A percentile compares a stretch with the other conserved stretches of the same genome.
phyloP scores from a whole-genome alignment of 2,888 invertebrate species.

The Rhagonycha lutea region DNA sequence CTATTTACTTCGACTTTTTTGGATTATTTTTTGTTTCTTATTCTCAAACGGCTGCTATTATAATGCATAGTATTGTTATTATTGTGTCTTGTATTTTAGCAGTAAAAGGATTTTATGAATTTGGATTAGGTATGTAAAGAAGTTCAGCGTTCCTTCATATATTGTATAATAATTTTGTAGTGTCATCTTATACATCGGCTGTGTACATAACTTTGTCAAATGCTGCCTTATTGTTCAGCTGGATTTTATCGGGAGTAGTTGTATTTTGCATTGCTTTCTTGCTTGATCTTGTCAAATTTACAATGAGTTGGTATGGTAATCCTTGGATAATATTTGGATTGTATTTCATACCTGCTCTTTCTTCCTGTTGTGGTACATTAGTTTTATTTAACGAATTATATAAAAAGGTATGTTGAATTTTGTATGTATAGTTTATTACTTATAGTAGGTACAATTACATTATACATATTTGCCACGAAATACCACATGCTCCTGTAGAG shows the following conservation, averaged over 20 bases:
- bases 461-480: too few species aligned
- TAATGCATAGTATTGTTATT: constrained; percentile 32
- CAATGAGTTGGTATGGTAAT: constrained; percentile 65
- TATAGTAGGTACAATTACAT: too few species aligned
- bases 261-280: constrained; percentile 48
- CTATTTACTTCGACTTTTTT: constrained; percentile 76
- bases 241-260: constrained; percentile 41
- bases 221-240: constrained; percentile 39
- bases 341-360: constrained; percentile 53
- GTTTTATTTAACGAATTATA: constrained; percentile 40
- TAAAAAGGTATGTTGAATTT: constrained; percentile 19
- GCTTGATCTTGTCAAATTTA: constrained; percentile 52
- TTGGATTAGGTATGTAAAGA: constrained; percentile 29
- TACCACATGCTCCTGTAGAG: neutral
- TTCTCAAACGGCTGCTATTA: constrained; percentile 51
- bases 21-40: constrained; percentile 71
- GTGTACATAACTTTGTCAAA: constrained; percentile 10
- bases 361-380: constrained; percentile 48
- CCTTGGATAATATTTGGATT: constrained; percentile 58
- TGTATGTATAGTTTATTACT: too few species aligned
- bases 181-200: constrained; percentile 10
- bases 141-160: constrained; percentile 18
- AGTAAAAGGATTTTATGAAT: constrained; percentile 24
- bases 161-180: neutral
- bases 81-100: constrained; percentile 50